Conservation (phyloP, 2,797 vertebrate species). For the Stomatorhinus walkeri region DNA sequence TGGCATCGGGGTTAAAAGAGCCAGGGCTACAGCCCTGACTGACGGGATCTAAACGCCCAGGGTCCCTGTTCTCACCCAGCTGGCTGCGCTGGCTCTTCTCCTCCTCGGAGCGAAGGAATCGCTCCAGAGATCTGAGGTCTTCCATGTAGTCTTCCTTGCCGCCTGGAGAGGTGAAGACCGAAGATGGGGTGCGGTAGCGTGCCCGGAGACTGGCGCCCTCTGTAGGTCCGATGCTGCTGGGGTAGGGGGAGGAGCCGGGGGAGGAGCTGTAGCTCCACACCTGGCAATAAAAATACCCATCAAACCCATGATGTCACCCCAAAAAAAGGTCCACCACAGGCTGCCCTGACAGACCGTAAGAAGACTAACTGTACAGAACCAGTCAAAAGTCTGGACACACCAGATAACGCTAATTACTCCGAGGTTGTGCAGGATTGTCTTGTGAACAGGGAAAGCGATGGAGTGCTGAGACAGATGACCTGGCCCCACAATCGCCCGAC, state of each 20-base stretch:
- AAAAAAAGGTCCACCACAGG: neutral
- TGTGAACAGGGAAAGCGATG: neutral
- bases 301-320: neutral
- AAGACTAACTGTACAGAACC: neutral
- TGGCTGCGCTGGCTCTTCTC: conserved; percentile 85
- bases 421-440: neutral
- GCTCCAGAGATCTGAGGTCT: conserved; percentile 76
- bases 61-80: conserved; percentile 57
- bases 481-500: neutral
- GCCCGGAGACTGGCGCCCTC: conserved; percentile 71
- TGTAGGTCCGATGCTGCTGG: conserved; percentile 64
- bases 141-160: conserved; percentile 86
- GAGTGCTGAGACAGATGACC: neutral
- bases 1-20: neutral
- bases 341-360: neutral
- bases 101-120: conserved; percentile 80
- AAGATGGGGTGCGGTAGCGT: conserved; percentile 80
- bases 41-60: neutral
- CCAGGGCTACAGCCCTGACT: neutral
- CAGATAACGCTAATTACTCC: neutral
- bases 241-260: conserved; percentile 61
- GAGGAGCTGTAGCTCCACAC: conserved; percentile 69
- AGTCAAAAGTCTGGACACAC: neutral
- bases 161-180: conserved; percentile 73
- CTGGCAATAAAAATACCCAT: conserved; percentile 44